These are phyloP conservation scores for Drosophila colorata DNA, from an alignment of 2,888 invertebrate genomes.

Conservation along the genomic window DNA sequence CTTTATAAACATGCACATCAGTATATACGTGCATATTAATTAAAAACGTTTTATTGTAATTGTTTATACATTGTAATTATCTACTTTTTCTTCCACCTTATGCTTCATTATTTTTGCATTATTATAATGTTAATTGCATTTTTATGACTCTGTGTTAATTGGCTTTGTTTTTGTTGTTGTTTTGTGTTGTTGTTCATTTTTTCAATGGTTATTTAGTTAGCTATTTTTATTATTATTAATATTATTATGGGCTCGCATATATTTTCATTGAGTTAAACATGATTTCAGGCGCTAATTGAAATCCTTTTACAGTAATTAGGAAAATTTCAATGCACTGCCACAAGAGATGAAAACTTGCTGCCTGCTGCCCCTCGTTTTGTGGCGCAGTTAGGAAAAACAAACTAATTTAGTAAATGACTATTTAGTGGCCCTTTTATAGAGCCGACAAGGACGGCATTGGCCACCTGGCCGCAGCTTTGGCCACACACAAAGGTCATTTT, in stretches of 20 bases:
- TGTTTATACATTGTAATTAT: slow-evolving; percentile 35
- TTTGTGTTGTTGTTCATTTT: background rate
- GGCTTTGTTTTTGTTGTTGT: slow-evolving; percentile 32
- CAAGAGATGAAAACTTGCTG: slow-evolving; percentile 33
- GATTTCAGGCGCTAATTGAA: slow-evolving; percentile 68
- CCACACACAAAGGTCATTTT: slow-evolving; percentile 73
- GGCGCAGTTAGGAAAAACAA: slow-evolving; percentile 70
- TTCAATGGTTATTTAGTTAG: slow-evolving; percentile 31
- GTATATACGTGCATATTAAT: slow-evolving; percentile 38
- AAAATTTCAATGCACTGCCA: slow-evolving; percentile 54
- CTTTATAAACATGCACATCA: slow-evolving; percentile 15
- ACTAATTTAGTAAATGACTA: slow-evolving; percentile 81
- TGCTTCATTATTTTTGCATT: slow-evolving; percentile 53
- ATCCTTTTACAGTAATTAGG: slow-evolving; percentile 78
- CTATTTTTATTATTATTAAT: slow-evolving; percentile 50
- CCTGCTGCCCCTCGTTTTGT: slow-evolving; percentile 15
- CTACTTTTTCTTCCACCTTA: slow-evolving; percentile 12
- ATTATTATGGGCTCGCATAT: slow-evolving; percentile 19
- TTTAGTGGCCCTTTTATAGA: slow-evolving; percentile 62
- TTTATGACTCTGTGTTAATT: slow-evolving; percentile 67
- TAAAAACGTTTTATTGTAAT: slow-evolving; percentile 50
- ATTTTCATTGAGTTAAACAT: slow-evolving; percentile 56
- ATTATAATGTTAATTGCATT: slow-evolving; percentile 69
- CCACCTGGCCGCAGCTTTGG: slow-evolving; percentile 57
- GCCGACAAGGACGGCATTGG: slow-evolving; percentile 25